A percentile compares a stretch with the other conserved stretches of the same genome.
Conservation (phyloP, 2,113 vertebrate genomes). For the Suncus etruscus region DNA sequence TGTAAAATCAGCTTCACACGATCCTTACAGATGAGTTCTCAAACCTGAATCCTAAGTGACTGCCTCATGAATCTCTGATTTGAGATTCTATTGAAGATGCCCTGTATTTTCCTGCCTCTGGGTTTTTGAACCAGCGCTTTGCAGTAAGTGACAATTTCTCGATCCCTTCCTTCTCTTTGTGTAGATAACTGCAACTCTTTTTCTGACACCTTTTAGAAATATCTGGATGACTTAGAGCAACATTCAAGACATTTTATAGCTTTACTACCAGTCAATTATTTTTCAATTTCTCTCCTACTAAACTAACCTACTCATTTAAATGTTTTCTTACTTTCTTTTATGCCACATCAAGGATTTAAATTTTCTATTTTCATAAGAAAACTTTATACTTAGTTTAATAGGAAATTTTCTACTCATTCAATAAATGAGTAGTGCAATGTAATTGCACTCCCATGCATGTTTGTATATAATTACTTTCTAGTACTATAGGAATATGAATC, state of each 20-base stretch:
- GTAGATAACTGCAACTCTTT: not conserved
- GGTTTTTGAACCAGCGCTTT: not conserved
- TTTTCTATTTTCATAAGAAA: not conserved
- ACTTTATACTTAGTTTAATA: not conserved
- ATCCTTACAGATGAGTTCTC: not conserved
- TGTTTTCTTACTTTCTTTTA: not conserved
- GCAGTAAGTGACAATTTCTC: not conserved
- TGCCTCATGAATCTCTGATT: not conserved
- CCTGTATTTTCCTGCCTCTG: not conserved
- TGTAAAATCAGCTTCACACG: not conserved
- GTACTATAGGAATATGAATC: not conserved
- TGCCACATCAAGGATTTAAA: not conserved
- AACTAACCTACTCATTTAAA: not conserved
- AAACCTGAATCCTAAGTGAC: not conserved
- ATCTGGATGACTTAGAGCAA: not conserved
- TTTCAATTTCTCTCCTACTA: not conserved
- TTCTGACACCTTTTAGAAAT: constrained; percentile 13
- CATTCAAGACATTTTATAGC: not conserved
- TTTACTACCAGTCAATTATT: not conserved
- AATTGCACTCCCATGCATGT: not conserved
- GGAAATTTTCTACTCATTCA: not conserved
- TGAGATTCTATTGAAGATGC: not conserved
- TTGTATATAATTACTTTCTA: constrained; percentile 25
- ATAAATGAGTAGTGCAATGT: too few relatives aligned
- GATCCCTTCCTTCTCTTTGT: not conserved